phyloP scores from a whole-genome alignment of 2,113 vertebrate species.

The Saccopteryx leptura region DNA sequence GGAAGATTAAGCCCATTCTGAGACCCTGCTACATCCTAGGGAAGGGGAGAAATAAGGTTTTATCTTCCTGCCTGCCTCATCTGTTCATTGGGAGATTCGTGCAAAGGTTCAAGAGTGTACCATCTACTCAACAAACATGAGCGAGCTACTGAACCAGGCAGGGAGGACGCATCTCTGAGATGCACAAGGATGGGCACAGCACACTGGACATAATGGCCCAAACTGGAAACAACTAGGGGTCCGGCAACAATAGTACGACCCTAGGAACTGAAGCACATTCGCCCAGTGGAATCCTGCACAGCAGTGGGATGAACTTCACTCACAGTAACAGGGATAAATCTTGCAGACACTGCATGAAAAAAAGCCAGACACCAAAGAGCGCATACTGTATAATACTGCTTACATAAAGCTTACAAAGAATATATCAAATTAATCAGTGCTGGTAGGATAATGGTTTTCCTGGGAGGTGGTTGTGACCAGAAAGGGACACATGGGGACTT shows the following conservation, averaged over 20 bases:
- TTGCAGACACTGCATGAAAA: not conserved
- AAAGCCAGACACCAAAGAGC: not conserved
- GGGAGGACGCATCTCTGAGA: rapidly evolving
- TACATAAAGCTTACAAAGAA: not conserved
- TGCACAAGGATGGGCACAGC: rapidly evolving
- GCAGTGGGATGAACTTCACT: rapidly evolving
- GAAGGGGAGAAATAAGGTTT: not conserved
- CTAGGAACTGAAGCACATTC: rapidly evolving
- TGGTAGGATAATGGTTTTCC: not conserved
- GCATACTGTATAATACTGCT: rapidly evolving
- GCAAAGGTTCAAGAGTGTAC: no score
- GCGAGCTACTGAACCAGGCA: not conserved
- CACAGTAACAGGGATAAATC: not conserved
- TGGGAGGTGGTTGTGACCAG: not conserved
- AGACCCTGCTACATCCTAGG: not conserved
- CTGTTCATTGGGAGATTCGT: not conserved
- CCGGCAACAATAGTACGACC: rapidly evolving
- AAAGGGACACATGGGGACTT: rapidly evolving
- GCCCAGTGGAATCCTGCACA: not conserved
- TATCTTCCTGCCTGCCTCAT: not conserved
- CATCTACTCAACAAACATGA: not conserved
- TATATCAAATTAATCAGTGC: no score
- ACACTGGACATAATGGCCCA: not conserved
- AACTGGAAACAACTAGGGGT: not conserved
- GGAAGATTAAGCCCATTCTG: not conserved